Percentiles rank a stretch among this genome's conserved stretches.
Conservation (phyloP, 92 coral and sea anemone species). For the Desmophyllum pertusum region DNA sequence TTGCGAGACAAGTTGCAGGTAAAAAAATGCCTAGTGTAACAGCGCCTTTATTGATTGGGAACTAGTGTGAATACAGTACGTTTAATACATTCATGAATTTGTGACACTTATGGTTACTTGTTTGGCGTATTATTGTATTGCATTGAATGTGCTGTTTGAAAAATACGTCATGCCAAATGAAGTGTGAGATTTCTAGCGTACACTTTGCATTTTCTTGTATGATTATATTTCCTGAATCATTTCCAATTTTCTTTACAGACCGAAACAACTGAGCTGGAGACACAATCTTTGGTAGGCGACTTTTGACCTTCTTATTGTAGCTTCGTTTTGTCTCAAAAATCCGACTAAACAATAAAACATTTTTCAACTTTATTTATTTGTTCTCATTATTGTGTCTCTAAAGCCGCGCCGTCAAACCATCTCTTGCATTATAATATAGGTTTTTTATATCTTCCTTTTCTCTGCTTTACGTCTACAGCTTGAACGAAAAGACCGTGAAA, state of each 20-base stretch:
- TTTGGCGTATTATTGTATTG: background rate
- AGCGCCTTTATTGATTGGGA: background rate
- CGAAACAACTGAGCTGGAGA: conserved; percentile 92
- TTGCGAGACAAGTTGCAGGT: too few relatives aligned
- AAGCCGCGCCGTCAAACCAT: background rate
- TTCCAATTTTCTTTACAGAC: conserved; percentile 53
- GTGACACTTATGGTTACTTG: background rate
- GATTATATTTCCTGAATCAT: background rate
- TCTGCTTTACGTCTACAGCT: conserved; percentile 48
- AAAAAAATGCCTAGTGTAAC: too few relatives aligned
- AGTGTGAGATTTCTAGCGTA: background rate
- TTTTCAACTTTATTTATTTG: background rate
- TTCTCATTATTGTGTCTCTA: background rate
- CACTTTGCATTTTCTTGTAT: background rate
- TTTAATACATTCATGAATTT: background rate
- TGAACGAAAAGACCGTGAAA: conserved; percentile 81
- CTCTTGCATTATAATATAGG: background rate
- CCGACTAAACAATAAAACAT: background rate
- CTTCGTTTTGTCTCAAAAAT: background rate
- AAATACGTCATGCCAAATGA: background rate
- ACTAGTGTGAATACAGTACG: background rate
- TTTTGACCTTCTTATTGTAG: background rate
- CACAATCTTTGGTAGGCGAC: conserved; percentile 77
- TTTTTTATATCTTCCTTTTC: background rate
- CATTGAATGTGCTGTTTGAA: background rate